Conservation (phyloP, 2,888 invertebrate species). For the Drosophila kanekoi region DNA sequence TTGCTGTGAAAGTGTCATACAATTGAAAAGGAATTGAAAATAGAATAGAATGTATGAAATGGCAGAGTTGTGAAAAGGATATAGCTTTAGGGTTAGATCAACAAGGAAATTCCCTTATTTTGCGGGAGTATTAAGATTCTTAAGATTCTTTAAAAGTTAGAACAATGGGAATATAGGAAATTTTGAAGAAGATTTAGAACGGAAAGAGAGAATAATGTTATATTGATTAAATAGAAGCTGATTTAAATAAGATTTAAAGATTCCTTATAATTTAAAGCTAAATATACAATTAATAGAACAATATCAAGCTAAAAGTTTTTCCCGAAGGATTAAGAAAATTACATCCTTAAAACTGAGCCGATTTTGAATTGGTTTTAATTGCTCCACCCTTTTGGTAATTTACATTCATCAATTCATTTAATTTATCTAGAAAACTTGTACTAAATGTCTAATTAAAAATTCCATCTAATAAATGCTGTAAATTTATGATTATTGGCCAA, state of each 20-base stretch:
- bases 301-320: no score
- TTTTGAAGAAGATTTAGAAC: no score
- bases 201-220: not conserved
- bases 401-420: not conserved
- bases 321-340: no score
- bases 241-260: no score
- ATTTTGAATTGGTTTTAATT: no score
- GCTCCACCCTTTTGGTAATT: not conserved
- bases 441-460: not conserved
- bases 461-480: not conserved
- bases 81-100: not conserved
- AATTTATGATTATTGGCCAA: constrained; percentile 6
- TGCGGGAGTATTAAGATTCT: no score
- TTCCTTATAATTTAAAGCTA: no score
- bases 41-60: not conserved
- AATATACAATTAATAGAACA: not conserved
- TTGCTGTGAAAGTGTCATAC: constrained; percentile 37
- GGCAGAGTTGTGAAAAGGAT: not conserved
- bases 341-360: no score
- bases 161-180: no score
- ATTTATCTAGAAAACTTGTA: not conserved
- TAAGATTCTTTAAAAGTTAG: no score
- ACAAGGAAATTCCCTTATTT: not conserved
- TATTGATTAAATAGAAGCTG: not conserved
- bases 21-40: constrained; percentile 57